phyloP scores from a whole-genome alignment of 2,888 invertebrate genomes.

The Chironomus tentans region DNA sequence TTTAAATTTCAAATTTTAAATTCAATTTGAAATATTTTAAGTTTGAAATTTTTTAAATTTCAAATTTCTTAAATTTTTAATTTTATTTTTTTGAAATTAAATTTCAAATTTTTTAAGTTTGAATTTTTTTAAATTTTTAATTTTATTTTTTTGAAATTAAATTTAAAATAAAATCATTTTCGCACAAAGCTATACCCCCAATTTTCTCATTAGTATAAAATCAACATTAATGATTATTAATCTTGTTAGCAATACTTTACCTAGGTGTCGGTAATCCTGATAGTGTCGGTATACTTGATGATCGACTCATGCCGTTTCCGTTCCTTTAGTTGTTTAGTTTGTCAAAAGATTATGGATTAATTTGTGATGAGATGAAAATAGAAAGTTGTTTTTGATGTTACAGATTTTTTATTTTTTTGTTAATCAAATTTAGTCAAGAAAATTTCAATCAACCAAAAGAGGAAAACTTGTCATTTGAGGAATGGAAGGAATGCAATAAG shows the following conservation, averaged over 20 bases:
- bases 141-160: no score
- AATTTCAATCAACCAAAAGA: not conserved
- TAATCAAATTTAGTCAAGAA: not conserved
- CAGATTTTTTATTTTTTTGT: not conserved
- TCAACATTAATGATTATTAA: constrained; percentile 26
- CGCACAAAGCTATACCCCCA: not conserved
- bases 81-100: no score
- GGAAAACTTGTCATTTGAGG: not conserved
- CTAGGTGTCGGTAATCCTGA: constrained; percentile 40
- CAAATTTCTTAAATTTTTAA: no score
- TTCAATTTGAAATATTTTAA: no score
- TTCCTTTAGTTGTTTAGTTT: constrained; percentile 39
- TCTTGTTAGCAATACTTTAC: constrained; percentile 33
- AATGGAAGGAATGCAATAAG: not conserved
- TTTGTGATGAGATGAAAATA: constrained; percentile 5
- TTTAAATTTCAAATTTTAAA: no score
- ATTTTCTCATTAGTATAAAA: constrained; percentile 28
- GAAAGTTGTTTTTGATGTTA: constrained; percentile 3
- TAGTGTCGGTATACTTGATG: constrained; percentile 83
- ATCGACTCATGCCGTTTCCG: constrained; percentile 69
- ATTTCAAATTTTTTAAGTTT: no score
- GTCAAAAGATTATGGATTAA: no score
- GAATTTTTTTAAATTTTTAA: no score
- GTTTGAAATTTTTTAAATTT: no score
- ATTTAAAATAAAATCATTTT: not conserved